Evolutionary conservation across 2,888 invertebrate genomes (phyloP).

Genomic region (Ellobium chinense): DNA sequence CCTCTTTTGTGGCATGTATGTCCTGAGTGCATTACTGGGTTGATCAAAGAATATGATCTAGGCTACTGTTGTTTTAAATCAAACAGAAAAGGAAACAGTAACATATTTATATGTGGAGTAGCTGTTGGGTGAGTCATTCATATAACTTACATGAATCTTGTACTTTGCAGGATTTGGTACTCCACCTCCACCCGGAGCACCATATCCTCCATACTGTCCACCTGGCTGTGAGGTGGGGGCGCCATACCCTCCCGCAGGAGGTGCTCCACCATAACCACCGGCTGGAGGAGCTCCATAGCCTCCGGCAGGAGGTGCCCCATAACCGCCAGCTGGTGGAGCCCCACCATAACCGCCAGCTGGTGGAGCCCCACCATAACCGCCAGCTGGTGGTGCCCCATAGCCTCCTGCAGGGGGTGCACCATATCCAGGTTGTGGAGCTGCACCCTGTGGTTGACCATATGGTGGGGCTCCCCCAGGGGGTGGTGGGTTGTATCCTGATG

Average conservation of each 20-base stretch:
- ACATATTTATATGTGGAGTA: no score
- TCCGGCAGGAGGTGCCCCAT: constrained; percentile 47
- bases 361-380: not conserved
- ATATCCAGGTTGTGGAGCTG: constrained; percentile 33
- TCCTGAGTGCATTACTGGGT: no score
- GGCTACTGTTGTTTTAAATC: no score
- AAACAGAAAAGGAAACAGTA: no score
- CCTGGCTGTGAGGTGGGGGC: constrained; percentile 25
- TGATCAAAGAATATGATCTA: no score
- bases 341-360: constrained; percentile 8
- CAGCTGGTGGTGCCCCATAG: constrained; percentile 53
- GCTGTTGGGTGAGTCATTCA: no score
- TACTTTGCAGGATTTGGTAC: not conserved
- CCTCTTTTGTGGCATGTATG: no score
- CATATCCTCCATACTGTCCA: constrained; percentile 42
- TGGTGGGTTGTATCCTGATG: constrained; percentile 27
- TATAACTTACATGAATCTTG: constrained; percentile 44
- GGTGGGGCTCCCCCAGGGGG: constrained; percentile 44
- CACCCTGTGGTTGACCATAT: constrained; percentile 28
- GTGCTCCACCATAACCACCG: constrained; percentile 49
- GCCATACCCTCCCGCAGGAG: constrained; percentile 41
- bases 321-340: constrained; percentile 22
- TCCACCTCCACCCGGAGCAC: constrained; percentile 18
- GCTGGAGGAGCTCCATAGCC: constrained; percentile 41
- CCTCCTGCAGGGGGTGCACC: constrained; percentile 34